Conservation (phyloP, 2,888 invertebrate species). For the Caenorhabditis zanzibari region DNA sequence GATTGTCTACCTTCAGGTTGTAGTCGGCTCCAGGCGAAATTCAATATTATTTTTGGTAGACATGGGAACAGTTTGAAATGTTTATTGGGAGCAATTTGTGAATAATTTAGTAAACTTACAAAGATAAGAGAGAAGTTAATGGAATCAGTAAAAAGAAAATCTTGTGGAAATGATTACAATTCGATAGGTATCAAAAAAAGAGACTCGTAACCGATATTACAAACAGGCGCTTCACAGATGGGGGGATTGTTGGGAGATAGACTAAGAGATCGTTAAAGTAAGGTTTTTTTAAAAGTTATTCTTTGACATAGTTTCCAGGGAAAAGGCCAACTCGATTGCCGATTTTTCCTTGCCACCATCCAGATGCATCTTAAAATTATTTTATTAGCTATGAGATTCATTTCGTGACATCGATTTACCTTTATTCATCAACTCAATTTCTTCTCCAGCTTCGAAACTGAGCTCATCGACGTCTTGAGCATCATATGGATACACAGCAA, state of each 20-base stretch:
- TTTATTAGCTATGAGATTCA: not conserved
- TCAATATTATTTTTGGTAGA: too few relatives aligned
- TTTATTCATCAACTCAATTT: slow-evolving; percentile 87
- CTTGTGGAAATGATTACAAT: not conserved
- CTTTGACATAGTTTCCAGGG: slow-evolving; percentile 87
- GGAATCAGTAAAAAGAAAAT: not conserved
- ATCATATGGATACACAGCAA: slow-evolving; percentile 87
- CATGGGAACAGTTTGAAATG: not conserved
- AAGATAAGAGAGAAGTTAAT: too few relatives aligned
- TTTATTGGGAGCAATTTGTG: not conserved
- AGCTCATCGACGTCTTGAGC: slow-evolving; percentile 88
- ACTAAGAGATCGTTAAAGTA: slow-evolving; percentile 9
- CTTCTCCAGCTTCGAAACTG: slow-evolving; percentile 86
- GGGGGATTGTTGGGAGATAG: not conserved
- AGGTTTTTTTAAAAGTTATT: slow-evolving; percentile 68
- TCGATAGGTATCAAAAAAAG: not conserved
- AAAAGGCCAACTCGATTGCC: slow-evolving; percentile 87
- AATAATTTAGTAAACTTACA: too few relatives aligned
- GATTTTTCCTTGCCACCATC: slow-evolving; percentile 88
- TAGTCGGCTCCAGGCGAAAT: too few relatives aligned
- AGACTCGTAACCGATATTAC: slow-evolving; percentile 37
- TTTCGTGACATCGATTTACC: slow-evolving; percentile 83
- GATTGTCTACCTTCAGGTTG: too few relatives aligned
- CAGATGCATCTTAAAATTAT: slow-evolving; percentile 86
- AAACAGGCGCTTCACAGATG: slow-evolving; percentile 25